These are phyloP conservation scores for Scopus umbretta DNA, from an alignment of 2,113 vertebrate species.

Conservation along the genomic window DNA sequence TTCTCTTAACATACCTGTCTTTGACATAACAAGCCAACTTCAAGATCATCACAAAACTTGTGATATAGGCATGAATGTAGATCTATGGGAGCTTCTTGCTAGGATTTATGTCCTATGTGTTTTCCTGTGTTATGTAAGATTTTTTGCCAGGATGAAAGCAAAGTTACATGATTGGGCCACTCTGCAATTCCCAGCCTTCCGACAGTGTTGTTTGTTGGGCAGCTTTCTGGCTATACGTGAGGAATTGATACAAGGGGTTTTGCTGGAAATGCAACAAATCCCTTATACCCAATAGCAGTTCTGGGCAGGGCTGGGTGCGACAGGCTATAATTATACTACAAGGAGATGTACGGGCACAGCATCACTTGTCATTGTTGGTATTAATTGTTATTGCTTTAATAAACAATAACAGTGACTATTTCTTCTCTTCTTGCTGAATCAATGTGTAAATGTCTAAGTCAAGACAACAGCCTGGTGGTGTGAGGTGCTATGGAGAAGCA, in stretches of 20 bases:
- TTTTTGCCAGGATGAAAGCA: background rate
- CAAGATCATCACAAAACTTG: background rate
- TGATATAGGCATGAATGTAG: background rate
- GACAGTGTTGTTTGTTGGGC: background rate
- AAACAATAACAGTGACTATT: background rate
- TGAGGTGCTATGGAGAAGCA: background rate
- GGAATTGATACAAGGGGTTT: background rate
- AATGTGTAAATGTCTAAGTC: background rate
- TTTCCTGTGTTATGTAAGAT: background rate
- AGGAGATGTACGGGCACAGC: background rate
- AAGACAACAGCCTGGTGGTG: background rate
- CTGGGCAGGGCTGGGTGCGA: background rate
- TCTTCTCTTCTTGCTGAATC: background rate
- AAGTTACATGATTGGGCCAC: background rate
- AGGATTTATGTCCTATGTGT: background rate
- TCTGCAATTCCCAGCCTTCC: background rate
- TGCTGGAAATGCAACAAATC: background rate
- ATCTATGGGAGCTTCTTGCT: background rate
- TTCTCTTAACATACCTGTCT: background rate
- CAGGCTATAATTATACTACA: rapidly evolving
- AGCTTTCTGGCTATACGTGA: background rate
- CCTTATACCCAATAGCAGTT: background rate
- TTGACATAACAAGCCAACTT: background rate
- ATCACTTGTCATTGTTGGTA: background rate
- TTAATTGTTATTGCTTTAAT: background rate